Evolutionary conservation across 2,797 vertebrate species (phyloP).

Genomic region (Schizopygopsis malacanthus): DNA sequence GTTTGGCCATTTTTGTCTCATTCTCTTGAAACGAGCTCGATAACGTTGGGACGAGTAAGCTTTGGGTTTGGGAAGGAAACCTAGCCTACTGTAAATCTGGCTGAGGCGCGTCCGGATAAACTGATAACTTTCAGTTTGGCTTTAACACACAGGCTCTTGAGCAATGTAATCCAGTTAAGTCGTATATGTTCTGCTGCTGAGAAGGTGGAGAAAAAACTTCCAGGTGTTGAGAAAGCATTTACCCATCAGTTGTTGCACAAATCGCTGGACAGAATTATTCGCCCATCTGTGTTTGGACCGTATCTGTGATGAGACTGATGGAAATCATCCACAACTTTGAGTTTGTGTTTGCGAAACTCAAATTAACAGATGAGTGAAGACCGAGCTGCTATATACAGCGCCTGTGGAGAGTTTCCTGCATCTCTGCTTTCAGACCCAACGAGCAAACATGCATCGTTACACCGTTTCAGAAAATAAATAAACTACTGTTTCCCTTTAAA

Average conservation of each 20-base stretch:
- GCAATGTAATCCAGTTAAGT: background rate
- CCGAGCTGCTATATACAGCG: constrained; percentile 69
- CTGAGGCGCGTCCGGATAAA: constrained; percentile 13
- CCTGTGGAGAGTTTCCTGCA: constrained; percentile 69
- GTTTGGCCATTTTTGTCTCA: background rate
- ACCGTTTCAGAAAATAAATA: background rate
- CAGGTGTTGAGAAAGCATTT: background rate
- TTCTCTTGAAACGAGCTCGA: background rate
- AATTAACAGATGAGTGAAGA: constrained; percentile 71
- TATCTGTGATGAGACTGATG: background rate
- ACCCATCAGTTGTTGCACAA: background rate
- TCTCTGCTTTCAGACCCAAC: constrained; percentile 57
- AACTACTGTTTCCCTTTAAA: constrained; percentile 55
- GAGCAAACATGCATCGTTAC: constrained; percentile 30
- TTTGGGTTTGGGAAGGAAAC: background rate
- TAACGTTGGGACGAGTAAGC: background rate
- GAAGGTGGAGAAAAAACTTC: background rate
- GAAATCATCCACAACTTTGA: constrained; percentile 68
- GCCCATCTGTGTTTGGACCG: background rate
- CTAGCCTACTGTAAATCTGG: background rate
- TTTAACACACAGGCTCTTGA: background rate
- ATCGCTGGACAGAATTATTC: background rate
- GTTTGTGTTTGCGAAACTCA: constrained; percentile 64
- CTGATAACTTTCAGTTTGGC: background rate
- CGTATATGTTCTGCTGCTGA: too few relatives aligned